Evolutionary conservation across 2,888 invertebrate species (phyloP), one percentile per base, ranked within the genome.

Genomic region (Pseudococcus viburni): DNA sequence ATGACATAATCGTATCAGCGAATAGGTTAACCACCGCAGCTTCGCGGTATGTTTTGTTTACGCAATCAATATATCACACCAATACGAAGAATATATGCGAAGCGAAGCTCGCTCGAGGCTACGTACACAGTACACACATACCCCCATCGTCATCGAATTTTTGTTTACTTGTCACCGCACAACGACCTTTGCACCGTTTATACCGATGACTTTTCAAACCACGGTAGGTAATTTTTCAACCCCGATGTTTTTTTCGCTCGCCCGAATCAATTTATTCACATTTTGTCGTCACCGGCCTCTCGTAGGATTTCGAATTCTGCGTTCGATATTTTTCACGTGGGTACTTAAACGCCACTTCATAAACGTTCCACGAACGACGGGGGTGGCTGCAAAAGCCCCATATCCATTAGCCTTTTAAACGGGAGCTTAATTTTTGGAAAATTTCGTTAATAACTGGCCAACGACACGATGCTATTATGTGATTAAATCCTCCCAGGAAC

Each of bases 31-130:
- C 73, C 33, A 73, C 33, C 26, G 5, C n/a, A 33, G 15, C 33
- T 26, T 39, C 73, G 73, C 17, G 68, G 68, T 33, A 64, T 22
- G 64, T 64, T 64, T 73, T 73, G 73, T 73, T 73, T 33, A 73
- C 73, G 73, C 33, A 73, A 73, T 73, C 73, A 73, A 73, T 73
- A 73, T 26, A 26, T 42, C 68, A 64, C 64, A n/a, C 64, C 8
- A n/a, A 64, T 9, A 55, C n/a, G 15, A 5, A 55, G 55, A n/a
- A 55, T n/a, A 55, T 55, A 33, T 33, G 26, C 26, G 26, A 51
- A 5, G n/a, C 7, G 64, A 64, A 64, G 22, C 64, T 64, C 64
- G 73, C 73, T 73, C 33, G 15, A 17, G 33, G 73, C 12, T 33
- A 73, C 17, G 64, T 64, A 64, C 8, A 64, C 22, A 6, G 2